Percentiles rank a stretch among this genome's conserved stretches.
Evolutionary conservation across 2,888 invertebrate species (phyloP).

Genomic region (Rotaria sp.): DNA sequence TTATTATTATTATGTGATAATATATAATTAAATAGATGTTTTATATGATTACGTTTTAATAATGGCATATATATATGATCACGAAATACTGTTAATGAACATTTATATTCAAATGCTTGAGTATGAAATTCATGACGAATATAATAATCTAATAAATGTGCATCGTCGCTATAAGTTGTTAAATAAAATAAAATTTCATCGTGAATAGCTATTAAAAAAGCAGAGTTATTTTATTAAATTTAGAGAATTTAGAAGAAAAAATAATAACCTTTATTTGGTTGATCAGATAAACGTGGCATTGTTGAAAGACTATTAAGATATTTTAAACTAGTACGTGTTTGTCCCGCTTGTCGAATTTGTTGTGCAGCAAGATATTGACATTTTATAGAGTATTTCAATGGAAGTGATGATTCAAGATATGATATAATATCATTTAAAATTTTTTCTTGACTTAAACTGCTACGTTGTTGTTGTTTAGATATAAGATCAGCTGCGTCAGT

Average conservation of each 20-base stretch:
- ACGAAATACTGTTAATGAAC: background rate
- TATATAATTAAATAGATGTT: background rate
- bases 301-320: background rate
- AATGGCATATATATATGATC: slow-evolving; percentile 24
- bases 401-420: slow-evolving; percentile 44
- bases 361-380: background rate
- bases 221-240: background rate
- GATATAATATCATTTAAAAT: slow-evolving; percentile 48
- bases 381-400: background rate
- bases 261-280: slow-evolving; percentile 30
- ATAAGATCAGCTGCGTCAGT: background rate
- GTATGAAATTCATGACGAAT: slow-evolving; percentile 66
- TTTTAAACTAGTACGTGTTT: slow-evolving; percentile 21
- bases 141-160: slow-evolving; percentile 69
- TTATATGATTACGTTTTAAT: slow-evolving; percentile 2
- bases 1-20: background rate
- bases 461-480: background rate
- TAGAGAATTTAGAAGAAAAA: background rate
- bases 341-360: slow-evolving; percentile 41
- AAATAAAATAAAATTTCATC: slow-evolving; percentile 75
- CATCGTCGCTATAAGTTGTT: slow-evolving; percentile 69
- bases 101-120: slow-evolving; percentile 64
- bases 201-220: slow-evolving; percentile 50
- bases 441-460: slow-evolving; percentile 42
- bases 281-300: slow-evolving; percentile 31